These are phyloP conservation scores for Phortica magna DNA, from an alignment of 2,888 invertebrate genomes.

Conservation along the genomic window DNA sequence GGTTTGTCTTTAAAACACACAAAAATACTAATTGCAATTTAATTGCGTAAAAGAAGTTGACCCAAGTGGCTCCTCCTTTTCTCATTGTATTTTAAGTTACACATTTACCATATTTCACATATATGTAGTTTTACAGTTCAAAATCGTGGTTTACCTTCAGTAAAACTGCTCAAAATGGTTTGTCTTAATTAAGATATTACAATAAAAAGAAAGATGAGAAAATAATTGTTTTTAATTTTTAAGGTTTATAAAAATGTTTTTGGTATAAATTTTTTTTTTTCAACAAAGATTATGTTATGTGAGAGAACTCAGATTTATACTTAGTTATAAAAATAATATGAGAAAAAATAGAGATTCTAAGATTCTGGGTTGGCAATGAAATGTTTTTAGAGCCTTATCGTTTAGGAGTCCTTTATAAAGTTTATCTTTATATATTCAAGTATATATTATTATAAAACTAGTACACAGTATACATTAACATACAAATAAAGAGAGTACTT, in stretches of 20 bases:
- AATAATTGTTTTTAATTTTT: slow-evolving; percentile 77
- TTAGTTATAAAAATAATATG: too few relatives aligned
- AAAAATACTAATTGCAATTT: neutral
- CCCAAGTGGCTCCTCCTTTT: slow-evolving; percentile 28
- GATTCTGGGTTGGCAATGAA: too few relatives aligned
- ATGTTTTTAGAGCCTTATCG: too few relatives aligned
- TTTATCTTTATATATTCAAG: too few relatives aligned
- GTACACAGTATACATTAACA: too few relatives aligned
- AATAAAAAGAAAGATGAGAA: slow-evolving; percentile 78
- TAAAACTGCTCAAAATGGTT: slow-evolving; percentile 77
- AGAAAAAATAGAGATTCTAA: too few relatives aligned
- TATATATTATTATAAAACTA: too few relatives aligned
- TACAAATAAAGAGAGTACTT: too few relatives aligned
- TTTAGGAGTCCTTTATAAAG: too few relatives aligned
- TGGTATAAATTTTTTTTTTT: slow-evolving; percentile 32
- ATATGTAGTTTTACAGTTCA: slow-evolving; percentile 35
- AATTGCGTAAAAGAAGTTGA: slow-evolving; percentile 12
- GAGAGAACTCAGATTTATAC: neutral
- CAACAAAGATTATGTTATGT: neutral
- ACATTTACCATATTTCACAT: slow-evolving; percentile 27
- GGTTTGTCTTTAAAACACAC: slow-evolving; percentile 18
- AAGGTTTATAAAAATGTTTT: slow-evolving; percentile 39
- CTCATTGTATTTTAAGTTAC: neutral
- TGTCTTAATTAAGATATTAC: slow-evolving; percentile 74
- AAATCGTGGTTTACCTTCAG: slow-evolving; percentile 75